phyloP scores from a whole-genome alignment of 2,888 invertebrate species.

The Homarus gammarus region DNA sequence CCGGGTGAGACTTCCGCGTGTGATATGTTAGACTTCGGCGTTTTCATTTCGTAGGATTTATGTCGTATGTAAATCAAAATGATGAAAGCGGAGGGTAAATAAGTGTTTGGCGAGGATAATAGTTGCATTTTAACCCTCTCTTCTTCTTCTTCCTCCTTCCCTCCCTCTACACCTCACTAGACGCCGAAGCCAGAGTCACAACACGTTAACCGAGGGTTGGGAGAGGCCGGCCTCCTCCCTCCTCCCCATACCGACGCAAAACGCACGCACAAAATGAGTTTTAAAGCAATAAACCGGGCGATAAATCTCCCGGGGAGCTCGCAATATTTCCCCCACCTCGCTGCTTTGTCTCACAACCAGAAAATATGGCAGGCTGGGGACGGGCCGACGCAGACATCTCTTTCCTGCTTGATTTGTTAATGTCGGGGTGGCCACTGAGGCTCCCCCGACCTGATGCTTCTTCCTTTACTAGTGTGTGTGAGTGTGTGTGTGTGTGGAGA shows the following conservation, averaged over 20 bases:
- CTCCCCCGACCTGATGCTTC: no score
- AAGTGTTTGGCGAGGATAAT: background rate
- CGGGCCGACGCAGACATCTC: slow-evolving; percentile 30
- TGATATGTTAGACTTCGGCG: background rate
- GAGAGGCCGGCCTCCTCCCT: background rate
- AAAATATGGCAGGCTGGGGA: slow-evolving; percentile 46
- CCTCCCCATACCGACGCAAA: slow-evolving; percentile 32
- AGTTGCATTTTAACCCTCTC: background rate
- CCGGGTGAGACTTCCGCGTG: background rate
- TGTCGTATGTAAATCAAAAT: background rate
- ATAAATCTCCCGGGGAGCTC: slow-evolving; percentile 49
- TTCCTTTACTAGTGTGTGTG: no score
- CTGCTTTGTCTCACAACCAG: slow-evolving; percentile 54
- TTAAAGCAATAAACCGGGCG: slow-evolving; percentile 62
- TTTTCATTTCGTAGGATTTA: slow-evolving; percentile 7
- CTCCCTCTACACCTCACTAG: background rate
- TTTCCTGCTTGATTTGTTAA: slow-evolving; percentile 42
- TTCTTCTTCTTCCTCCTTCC: background rate
- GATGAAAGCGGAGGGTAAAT: slow-evolving; percentile 4
- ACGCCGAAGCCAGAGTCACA: background rate
- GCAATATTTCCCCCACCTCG: slow-evolving; percentile 54
- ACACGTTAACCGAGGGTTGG: background rate
- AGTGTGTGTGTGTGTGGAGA: no score
- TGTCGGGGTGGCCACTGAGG: no score
- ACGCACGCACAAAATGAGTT: slow-evolving; percentile 66